A percentile compares a stretch with the other conserved stretches of the same genome.
These are phyloP conservation scores for Rhagoletis pomonella DNA, from an alignment of 1,140 invertebrate genomes.

Conservation along the genomic window DNA sequence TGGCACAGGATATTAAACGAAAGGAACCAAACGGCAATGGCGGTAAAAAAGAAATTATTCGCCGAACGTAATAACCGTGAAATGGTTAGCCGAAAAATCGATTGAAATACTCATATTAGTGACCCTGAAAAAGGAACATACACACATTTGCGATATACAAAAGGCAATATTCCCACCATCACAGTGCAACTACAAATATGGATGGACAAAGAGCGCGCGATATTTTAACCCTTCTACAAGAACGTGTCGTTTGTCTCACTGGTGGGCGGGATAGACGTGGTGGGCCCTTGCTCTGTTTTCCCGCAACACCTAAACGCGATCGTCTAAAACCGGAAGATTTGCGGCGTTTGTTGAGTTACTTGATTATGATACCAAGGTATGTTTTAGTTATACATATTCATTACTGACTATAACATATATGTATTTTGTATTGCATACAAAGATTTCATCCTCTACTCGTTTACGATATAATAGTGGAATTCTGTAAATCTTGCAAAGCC, in stretches of 20 bases:
- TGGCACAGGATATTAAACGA: neutral
- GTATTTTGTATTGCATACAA: too few relatives aligned
- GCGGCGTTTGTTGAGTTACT: conserved; percentile 90
- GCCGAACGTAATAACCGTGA: conserved; percentile 30
- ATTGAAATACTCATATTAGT: neutral
- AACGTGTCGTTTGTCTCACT: conserved; percentile 91
- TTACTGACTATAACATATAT: too few relatives aligned
- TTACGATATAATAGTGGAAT: too few relatives aligned
- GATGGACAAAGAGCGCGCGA: conserved; percentile 84
- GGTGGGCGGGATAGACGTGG: conserved; percentile 94
- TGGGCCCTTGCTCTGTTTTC: conserved; percentile 93
- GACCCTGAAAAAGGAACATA: neutral
- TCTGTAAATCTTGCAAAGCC: too few relatives aligned
- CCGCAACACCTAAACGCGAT: conserved; percentile 90
- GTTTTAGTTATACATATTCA: conserved; percentile 25
- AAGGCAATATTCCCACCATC: neutral
- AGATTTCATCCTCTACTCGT: too few relatives aligned
- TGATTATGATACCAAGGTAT: conserved; percentile 93
- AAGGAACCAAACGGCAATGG: neutral
- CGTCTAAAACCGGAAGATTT: conserved; percentile 94
- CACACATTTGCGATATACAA: neutral
- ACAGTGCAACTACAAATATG: conserved; percentile 58
- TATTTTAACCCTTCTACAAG: conserved; percentile 92
- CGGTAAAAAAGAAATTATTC: conserved; percentile 37
- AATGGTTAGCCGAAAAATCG: neutral